These are phyloP conservation scores for Phaedon cochleariae DNA, from an alignment of 2,888 invertebrate genomes.

Conservation along the genomic window DNA sequence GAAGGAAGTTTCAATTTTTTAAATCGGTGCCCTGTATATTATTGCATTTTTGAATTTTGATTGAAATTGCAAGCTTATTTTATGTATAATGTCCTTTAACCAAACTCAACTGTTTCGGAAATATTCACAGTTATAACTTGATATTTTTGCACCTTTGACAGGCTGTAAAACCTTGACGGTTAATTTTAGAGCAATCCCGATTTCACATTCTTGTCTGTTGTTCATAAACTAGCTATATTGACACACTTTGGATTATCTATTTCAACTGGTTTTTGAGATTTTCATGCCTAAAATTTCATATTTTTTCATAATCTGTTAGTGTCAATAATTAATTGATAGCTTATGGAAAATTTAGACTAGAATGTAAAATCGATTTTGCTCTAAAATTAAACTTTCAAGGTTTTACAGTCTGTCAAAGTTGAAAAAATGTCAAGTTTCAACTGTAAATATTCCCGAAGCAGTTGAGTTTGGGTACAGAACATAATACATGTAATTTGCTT, in stretches of 20 bases:
- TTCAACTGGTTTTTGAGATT: no score
- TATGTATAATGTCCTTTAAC: not conserved
- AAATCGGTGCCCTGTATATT: not conserved
- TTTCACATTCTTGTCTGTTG: not conserved
- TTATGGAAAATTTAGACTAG: not conserved
- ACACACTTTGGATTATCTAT: no score
- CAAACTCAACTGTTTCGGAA: not conserved
- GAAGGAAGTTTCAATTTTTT: not conserved
- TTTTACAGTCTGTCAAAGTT: not conserved
- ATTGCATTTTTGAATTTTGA: not conserved
- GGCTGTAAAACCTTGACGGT: not conserved
- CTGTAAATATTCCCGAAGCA: not conserved
- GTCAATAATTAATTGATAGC: not conserved
- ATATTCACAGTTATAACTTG: not conserved
- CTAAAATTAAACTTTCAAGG: not conserved
- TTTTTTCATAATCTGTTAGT: not conserved
- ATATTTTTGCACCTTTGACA: not conserved
- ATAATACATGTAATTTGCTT: no score
- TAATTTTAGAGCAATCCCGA: not conserved
- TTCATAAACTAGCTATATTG: not conserved
- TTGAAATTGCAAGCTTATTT: not conserved
- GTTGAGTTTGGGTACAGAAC: not conserved
- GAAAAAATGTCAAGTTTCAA: not conserved
- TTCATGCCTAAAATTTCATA: no score
- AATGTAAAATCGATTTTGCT: not conserved